These are phyloP conservation scores for Onychostoma macrolepis DNA, from an alignment of 2,113 vertebrate species.

Conservation along the genomic window DNA sequence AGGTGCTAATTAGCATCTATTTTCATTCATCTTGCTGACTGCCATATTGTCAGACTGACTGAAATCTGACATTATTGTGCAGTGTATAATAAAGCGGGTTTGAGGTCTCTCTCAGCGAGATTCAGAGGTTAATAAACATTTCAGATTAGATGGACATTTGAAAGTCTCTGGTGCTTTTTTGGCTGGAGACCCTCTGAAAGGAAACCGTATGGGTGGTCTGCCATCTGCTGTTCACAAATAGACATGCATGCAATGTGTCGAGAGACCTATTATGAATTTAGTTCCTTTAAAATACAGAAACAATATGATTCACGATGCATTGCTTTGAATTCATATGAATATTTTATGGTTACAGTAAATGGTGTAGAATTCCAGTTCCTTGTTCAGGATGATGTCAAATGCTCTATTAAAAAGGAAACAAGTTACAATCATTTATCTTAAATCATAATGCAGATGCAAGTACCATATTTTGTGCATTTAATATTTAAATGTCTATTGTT, in stretches of 20 bases:
- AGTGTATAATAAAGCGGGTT: neutral
- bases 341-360: neutral
- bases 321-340: neutral
- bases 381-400: neutral
- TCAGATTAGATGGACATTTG: neutral
- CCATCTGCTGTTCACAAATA: slow-evolving; percentile 23
- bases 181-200: neutral
- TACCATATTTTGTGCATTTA: neutral
- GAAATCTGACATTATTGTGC: neutral
- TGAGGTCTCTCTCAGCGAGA: neutral
- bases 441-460: neutral
- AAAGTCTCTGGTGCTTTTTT: neutral
- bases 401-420: neutral
- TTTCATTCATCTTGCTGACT: neutral
- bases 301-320: neutral
- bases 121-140: neutral
- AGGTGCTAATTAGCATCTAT: slow-evolving; percentile 29
- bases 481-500: neutral
- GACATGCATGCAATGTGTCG: neutral
- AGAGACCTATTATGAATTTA: neutral
- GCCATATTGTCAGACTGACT: neutral
- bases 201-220: neutral
- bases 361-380: neutral
- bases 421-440: neutral
- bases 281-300: neutral